A percentile compares a stretch with the other conserved stretches of the same genome.
Conservation (phyloP, 2,888 invertebrate genomes). For the Lasioglossum marginatum region DNA sequence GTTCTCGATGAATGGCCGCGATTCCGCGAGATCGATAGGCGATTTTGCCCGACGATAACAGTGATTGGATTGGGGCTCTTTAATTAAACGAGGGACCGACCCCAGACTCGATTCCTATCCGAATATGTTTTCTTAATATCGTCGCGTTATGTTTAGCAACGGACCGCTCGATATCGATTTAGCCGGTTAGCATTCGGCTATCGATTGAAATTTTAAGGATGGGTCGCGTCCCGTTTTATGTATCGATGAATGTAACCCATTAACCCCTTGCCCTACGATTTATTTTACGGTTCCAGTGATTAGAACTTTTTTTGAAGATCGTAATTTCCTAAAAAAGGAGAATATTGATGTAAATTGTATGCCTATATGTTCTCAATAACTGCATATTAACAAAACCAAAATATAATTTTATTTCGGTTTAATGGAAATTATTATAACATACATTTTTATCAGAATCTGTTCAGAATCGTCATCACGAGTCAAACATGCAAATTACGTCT, state of each 20-base stretch:
- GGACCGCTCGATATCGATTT: background rate
- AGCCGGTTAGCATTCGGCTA: background rate
- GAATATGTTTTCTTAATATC: constrained; percentile 15
- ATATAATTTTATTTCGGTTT: no score
- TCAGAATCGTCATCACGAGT: no score
- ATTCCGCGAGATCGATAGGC: constrained; percentile 6
- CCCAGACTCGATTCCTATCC: background rate
- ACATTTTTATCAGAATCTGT: no score
- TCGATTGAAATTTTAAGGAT: background rate
- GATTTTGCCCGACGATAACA: constrained; percentile 22
- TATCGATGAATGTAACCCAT: background rate
- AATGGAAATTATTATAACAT: no score
- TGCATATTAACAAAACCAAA: no score
- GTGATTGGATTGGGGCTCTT: constrained; percentile 34
- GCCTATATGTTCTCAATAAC: no score
- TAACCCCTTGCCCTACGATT: no score
- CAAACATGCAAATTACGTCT: no score
- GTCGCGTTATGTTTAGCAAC: background rate
- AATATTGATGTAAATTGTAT: no score
- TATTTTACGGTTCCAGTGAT: no score
- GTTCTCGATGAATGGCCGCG: constrained; percentile 1
- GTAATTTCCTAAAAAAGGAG: no score
- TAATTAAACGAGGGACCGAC: constrained; percentile 20
- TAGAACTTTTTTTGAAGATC: no score
- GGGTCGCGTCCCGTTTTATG: background rate